These are phyloP conservation scores for Aegotheles bennettii DNA, from an alignment of 2,113 vertebrate genomes.

Conservation along the genomic window DNA sequence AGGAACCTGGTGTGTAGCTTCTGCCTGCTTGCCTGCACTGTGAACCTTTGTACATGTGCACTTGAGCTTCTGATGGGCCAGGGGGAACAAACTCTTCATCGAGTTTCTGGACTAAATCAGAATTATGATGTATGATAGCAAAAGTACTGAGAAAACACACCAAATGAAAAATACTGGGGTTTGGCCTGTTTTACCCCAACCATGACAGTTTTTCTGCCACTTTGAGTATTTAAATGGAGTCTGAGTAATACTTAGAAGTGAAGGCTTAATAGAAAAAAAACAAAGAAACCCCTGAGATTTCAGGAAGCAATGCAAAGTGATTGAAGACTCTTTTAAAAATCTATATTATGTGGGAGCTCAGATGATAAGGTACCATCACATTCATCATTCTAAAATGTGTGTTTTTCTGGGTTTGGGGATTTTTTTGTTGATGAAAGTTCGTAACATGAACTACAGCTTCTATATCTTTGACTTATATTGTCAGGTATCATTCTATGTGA, in stretches of 20 bases:
- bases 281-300: rapidly evolving
- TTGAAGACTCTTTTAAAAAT: not conserved
- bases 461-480: not conserved
- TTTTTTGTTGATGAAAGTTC: no score
- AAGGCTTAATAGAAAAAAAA: not conserved
- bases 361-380: not conserved
- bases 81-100: rapidly evolving
- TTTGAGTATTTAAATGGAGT: not conserved
- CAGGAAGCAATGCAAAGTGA: not conserved
- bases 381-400: not conserved
- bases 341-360: rapidly evolving
- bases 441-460: rapidly evolving
- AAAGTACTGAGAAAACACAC: not conserved
- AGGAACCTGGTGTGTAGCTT: not conserved
- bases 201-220: not conserved
- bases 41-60: rapidly evolving
- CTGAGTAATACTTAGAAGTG: not conserved
- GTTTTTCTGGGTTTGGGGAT: rapidly evolving
- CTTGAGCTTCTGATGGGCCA: rapidly evolving
- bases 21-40: not conserved
- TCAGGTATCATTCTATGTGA: rapidly evolving
- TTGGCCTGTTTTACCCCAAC: not conserved
- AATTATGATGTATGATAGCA: rapidly evolving
- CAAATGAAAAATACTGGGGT: not conserved
- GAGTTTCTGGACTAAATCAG: not conserved